Conservation (phyloP, 92 coral and sea anemone genomes). For the Plumapathes pennacea region DNA sequence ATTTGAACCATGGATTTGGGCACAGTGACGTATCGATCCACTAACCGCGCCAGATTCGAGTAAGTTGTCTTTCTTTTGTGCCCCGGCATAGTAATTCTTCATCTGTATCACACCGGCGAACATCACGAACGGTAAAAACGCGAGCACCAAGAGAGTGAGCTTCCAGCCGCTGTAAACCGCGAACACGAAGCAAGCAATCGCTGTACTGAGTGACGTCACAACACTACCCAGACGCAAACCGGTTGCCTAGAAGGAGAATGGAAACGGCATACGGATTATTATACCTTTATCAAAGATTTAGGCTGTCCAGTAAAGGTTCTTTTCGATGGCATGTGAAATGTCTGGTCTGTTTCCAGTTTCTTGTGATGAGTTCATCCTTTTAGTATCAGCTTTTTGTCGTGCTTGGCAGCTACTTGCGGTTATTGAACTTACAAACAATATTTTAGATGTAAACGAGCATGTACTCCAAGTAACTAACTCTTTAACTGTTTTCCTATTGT, state of each 20-base stretch:
- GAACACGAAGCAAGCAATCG: conserved; percentile 51
- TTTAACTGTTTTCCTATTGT: too few relatives aligned
- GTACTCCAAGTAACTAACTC: too few relatives aligned
- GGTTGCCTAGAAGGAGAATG: conserved; percentile 56
- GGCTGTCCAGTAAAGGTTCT: too few relatives aligned
- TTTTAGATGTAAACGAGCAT: too few relatives aligned
- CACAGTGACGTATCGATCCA: too few relatives aligned
- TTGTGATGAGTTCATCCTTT: too few relatives aligned
- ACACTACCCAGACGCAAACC: conserved; percentile 76
- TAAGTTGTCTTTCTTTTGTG: conserved; percentile 64
- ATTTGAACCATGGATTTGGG: background rate
- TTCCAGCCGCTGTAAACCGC: conserved; percentile 88
- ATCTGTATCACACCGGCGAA: conserved; percentile 72
- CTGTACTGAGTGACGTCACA: conserved; percentile 65
- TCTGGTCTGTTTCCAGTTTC: too few relatives aligned
- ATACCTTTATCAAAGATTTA: too few relatives aligned
- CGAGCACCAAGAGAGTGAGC: conserved; percentile 73
- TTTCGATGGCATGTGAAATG: too few relatives aligned
- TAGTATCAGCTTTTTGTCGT: too few relatives aligned
- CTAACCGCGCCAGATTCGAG: conserved; percentile 76
- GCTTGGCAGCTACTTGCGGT: too few relatives aligned
- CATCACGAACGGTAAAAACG: conserved; percentile 78
- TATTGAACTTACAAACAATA: too few relatives aligned
- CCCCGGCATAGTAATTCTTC: conserved; percentile 61
- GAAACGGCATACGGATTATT: background rate